Conservation (phyloP, 1,140 invertebrate genomes). For the Hyles euphorbiae region DNA sequence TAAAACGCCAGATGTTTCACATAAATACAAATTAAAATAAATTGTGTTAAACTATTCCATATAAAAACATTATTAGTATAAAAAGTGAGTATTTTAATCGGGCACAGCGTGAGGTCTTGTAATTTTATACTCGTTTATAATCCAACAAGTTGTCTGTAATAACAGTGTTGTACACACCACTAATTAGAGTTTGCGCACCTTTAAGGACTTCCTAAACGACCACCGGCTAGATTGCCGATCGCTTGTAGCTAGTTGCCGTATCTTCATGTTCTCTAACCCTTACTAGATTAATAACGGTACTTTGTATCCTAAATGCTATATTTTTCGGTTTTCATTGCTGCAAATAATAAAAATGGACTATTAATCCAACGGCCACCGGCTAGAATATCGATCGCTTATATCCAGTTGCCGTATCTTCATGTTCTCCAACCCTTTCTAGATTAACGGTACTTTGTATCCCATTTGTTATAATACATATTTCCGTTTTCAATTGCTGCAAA, state of each 20-base stretch:
- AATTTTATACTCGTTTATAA: conserved; percentile 48
- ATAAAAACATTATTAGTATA: conserved; percentile 35
- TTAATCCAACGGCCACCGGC: neutral
- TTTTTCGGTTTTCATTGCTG: no score
- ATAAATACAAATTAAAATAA: neutral
- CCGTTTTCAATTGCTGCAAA: no score
- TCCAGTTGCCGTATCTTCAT: no score
- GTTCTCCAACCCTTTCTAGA: no score
- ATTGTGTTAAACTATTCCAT: no score
- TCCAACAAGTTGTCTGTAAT: conserved; percentile 36
- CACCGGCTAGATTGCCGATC: neutral
- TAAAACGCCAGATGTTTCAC: neutral
- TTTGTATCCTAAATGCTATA: no score
- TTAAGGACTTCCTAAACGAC: conserved; percentile 3
- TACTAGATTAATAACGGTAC: no score
- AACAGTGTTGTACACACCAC: conserved; percentile 10
- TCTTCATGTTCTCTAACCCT: no score
- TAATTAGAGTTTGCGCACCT: conserved; percentile 17
- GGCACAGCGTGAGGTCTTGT: conserved; percentile 47
- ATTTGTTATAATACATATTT: no score
- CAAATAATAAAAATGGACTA: no score
- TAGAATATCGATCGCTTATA: neutral
- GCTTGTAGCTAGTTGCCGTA: no score
- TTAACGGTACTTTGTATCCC: no score
- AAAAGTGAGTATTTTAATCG: conserved; percentile 53